phyloP scores from a whole-genome alignment of 2,888 invertebrate genomes.

The Pyrrhosoma nymphula region DNA sequence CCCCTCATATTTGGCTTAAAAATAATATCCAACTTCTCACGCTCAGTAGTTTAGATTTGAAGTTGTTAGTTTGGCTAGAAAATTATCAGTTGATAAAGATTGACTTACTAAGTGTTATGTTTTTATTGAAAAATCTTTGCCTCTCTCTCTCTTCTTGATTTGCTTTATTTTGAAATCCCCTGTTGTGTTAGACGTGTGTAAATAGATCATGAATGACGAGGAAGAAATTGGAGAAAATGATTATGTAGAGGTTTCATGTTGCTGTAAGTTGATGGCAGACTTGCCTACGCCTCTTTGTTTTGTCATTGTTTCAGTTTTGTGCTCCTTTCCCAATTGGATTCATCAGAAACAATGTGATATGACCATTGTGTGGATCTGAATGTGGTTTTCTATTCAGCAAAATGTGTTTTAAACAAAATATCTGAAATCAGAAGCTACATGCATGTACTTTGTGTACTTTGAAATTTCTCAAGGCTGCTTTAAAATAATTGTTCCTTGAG shows the following conservation, averaged over 20 bases:
- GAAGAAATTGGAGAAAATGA: background rate
- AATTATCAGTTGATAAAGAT: background rate
- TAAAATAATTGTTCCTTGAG: too few species aligned
- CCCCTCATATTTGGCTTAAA: background rate
- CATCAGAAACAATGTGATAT: background rate
- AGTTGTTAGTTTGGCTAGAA: background rate
- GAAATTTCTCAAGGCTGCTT: background rate
- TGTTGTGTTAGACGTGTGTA: background rate
- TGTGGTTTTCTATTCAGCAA: background rate
- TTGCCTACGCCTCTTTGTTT: background rate
- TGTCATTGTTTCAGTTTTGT: background rate
- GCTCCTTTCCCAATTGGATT: background rate
- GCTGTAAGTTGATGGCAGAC: background rate
- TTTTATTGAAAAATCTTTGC: background rate
- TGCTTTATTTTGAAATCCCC: background rate
- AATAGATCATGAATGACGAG: background rate
- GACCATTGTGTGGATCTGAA: background rate
- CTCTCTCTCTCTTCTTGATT: constrained; percentile 1
- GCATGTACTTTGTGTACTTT: background rate
- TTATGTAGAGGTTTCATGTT: background rate
- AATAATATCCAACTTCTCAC: too few species aligned
- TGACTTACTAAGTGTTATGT: background rate
- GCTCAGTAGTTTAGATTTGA: background rate
- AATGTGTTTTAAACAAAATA: background rate
- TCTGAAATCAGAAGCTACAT: background rate